phyloP scores from a whole-genome alignment of 2,797 vertebrate genomes.

The Artibeus lituratus region DNA sequence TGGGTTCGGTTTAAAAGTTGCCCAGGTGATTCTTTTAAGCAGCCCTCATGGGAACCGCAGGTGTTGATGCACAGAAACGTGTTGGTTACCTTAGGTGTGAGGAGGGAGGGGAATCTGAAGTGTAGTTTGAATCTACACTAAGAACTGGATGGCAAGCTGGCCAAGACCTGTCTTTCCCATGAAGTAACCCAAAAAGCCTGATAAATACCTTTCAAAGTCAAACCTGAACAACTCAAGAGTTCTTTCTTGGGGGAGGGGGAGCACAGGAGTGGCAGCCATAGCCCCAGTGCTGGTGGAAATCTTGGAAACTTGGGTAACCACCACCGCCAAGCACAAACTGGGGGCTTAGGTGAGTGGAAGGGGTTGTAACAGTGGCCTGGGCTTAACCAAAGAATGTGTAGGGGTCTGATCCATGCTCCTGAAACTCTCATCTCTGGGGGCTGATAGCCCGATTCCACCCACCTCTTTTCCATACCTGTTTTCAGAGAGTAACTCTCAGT shows the following conservation, averaged over 20 bases:
- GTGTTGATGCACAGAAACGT: accelerated
- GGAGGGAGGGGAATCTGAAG: neutral
- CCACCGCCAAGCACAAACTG: neutral
- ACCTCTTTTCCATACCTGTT: neutral
- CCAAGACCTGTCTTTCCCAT: neutral
- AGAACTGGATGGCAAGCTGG: neutral
- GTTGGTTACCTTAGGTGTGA: neutral
- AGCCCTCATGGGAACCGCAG: neutral
- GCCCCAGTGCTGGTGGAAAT: neutral
- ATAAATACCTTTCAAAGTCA: neutral
- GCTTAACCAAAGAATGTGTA: neutral
- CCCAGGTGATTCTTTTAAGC: neutral
- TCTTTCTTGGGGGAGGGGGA: neutral
- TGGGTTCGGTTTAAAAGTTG: neutral
- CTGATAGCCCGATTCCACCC: neutral
- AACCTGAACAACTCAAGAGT: neutral
- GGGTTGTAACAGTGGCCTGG: neutral
- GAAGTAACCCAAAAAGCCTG: neutral
- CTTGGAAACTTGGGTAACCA: neutral
- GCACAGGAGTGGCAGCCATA: neutral
- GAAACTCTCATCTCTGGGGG: neutral
- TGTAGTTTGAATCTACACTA: neutral
- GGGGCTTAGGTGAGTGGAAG: neutral
- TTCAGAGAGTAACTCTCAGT: neutral
- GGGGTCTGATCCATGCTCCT: neutral